These are phyloP conservation scores for Eupithecia abbreviata DNA, from an alignment of 2,888 invertebrate genomes.

Conservation along the genomic window DNA sequence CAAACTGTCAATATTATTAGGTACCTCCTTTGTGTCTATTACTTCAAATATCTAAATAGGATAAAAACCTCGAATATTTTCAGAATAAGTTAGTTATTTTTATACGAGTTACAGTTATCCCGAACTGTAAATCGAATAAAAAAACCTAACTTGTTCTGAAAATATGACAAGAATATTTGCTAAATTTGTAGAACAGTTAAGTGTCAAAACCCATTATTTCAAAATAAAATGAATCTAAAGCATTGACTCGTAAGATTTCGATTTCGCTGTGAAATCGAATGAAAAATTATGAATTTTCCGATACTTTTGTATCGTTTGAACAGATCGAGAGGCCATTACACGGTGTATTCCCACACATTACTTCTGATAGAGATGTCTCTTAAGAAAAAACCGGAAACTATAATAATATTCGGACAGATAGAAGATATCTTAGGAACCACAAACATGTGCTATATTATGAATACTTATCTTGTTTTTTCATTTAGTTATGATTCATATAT, in stretches of 20 bases:
- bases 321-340: slow-evolving; percentile 74
- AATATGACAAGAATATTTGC: too few relatives aligned
- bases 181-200: neutral
- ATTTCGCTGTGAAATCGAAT: slow-evolving; percentile 77
- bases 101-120: too few relatives aligned
- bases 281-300: slow-evolving; percentile 82
- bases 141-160: too few relatives aligned
- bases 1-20: neutral
- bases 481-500: too few relatives aligned
- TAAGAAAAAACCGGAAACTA: neutral
- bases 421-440: too few relatives aligned
- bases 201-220: neutral
- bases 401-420: neutral
- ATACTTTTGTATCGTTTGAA: slow-evolving; percentile 70
- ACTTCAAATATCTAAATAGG: neutral
- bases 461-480: too few relatives aligned
- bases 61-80: neutral
- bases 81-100: too few relatives aligned
- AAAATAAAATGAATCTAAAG: slow-evolving; percentile 22
- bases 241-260: slow-evolving; percentile 48
- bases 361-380: slow-evolving; percentile 30
- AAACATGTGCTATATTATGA: too few relatives aligned
- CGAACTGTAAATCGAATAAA: too few relatives aligned
- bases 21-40: neutral
- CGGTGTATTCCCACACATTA: slow-evolving; percentile 63